A percentile compares a stretch with the other conserved stretches of the same genome.
Evolutionary conservation across 2,113 vertebrate species (phyloP).

Genomic region (Physeter macrocephalus): DNA sequence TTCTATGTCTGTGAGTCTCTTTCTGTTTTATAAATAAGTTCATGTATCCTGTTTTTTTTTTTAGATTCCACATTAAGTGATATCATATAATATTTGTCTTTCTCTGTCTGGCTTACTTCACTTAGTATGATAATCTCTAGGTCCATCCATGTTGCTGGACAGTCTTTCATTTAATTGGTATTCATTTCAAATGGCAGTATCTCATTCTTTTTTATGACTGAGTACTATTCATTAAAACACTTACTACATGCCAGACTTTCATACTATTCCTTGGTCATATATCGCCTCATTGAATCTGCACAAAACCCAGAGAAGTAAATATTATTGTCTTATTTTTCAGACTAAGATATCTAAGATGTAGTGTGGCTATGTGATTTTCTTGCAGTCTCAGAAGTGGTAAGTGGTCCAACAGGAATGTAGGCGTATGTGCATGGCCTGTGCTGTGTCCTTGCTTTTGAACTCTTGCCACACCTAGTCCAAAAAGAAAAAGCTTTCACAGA

Average conservation of each 20-base stretch:
- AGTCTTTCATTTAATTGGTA: background rate
- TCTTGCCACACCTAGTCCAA: background rate
- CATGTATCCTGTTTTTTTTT: background rate
- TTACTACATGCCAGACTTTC: background rate
- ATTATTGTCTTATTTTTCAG: background rate
- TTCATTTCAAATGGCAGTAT: background rate
- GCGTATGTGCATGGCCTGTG: rapidly evolving
- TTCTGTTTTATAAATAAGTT: background rate
- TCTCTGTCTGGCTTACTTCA: background rate
- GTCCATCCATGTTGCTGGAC: background rate
- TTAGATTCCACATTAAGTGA: background rate
- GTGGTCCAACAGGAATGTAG: background rate
- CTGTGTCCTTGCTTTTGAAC: background rate
- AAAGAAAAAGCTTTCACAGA: background rate
- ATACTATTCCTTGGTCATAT: background rate
- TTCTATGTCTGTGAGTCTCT: background rate
- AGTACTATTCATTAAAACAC: background rate
- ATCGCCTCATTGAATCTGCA: background rate
- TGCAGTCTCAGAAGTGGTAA: background rate
- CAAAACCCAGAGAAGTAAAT: background rate
- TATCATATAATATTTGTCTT: background rate
- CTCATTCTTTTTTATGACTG: background rate
- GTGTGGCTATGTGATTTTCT: background rate
- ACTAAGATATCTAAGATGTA: background rate
- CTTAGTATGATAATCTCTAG: background rate